Evolutionary conservation across 2,888 invertebrate genomes (phyloP).

Genomic region (Perdita meconis): DNA sequence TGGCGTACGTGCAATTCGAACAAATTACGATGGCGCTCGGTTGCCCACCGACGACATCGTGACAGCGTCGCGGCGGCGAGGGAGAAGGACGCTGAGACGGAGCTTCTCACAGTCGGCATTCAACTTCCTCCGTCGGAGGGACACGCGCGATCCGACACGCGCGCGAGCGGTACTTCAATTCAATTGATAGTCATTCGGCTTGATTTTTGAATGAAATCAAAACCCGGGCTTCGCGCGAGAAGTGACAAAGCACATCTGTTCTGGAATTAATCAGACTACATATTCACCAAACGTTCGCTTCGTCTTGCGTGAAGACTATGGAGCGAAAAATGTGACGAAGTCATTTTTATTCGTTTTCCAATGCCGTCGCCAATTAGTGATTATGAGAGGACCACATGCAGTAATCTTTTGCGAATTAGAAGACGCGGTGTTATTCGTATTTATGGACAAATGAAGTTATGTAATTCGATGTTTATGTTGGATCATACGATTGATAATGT

Average conservation of each 20-base stretch:
- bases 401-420: too few relatives aligned
- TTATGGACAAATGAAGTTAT: too few relatives aligned
- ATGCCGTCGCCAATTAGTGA: too few relatives aligned
- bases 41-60: slow-evolving; percentile 61
- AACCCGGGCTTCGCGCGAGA: slow-evolving; percentile 7
- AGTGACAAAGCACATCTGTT: not conserved
- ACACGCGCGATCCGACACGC: slow-evolving; percentile 24
- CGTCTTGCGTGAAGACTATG: too few relatives aligned
- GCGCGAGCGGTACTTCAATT: slow-evolving; percentile 22
- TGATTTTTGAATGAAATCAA: slow-evolving; percentile 37
- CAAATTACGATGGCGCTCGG: slow-evolving; percentile 75
- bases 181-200: slow-evolving; percentile 29
- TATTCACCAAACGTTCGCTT: too few relatives aligned
- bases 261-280: not conserved
- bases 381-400: too few relatives aligned
- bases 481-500: too few relatives aligned
- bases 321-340: too few relatives aligned
- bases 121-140: slow-evolving; percentile 43
- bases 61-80: slow-evolving; percentile 38
- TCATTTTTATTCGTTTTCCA: too few relatives aligned
- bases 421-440: too few relatives aligned
- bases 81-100: slow-evolving; percentile 32
- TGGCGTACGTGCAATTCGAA: slow-evolving; percentile 77
- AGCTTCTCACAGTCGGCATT: slow-evolving; percentile 44
- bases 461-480: too few relatives aligned